A percentile compares a stretch with the other conserved stretches of the same genome.
These are phyloP conservation scores for Raja brachyura DNA, from an alignment of 2,113 vertebrate species.

Conservation along the genomic window DNA sequence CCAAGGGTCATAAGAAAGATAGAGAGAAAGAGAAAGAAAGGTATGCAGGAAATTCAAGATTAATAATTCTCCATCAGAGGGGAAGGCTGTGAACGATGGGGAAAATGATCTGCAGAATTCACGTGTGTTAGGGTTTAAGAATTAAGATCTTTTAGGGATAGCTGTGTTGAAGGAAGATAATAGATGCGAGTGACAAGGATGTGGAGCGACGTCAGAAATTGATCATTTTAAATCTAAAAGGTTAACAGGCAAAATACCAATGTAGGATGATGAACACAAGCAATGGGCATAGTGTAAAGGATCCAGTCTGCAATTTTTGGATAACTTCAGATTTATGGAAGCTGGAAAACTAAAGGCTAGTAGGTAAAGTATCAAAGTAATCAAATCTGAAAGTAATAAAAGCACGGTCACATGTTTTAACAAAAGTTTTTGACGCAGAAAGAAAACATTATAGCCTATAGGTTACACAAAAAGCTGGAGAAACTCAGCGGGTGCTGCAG, in stretches of 20 bases:
- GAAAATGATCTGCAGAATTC: not conserved
- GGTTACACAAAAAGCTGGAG: no score
- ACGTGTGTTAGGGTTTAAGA: not conserved
- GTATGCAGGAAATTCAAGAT: not conserved
- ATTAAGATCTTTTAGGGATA: not conserved
- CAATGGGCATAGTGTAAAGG: no score
- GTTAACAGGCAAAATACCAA: not conserved
- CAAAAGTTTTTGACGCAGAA: not conserved
- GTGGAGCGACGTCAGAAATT: not conserved
- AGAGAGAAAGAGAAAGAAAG: not conserved
- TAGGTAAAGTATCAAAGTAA: not conserved
- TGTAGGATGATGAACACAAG: no score
- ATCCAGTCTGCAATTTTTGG: not conserved
- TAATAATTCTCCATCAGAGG: not conserved
- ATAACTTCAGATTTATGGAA: not conserved
- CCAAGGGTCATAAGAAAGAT: not conserved
- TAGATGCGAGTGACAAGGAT: not conserved
- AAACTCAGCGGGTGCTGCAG: no score
- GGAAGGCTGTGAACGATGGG: not conserved
- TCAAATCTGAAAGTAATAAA: not conserved
- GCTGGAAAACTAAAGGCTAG: not conserved
- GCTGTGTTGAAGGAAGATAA: not conserved
- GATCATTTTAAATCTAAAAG: not conserved
- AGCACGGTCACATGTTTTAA: not conserved
- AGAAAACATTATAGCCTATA: not conserved